Base-by-base conservation (phyloP, 2,113 vertebrate genomes). In the Serinus canaria region DNA sequence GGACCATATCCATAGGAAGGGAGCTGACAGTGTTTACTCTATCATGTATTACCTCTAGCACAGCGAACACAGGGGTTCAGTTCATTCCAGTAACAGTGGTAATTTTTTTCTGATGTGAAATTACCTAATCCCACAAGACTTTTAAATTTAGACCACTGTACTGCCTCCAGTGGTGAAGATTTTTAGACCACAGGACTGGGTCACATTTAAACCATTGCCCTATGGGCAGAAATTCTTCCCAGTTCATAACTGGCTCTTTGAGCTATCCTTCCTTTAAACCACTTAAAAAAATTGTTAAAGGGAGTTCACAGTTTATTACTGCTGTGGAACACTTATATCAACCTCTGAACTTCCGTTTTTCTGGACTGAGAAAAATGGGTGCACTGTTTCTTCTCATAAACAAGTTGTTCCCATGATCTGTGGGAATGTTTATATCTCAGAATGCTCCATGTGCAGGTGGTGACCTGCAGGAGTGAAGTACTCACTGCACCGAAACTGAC, bases 351-450 rank as follows among this genome's bases (percentile, higher is more conserved):
- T 96, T 96, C 87, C 1, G 6, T 82, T 58, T 93, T 89, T 78
- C 74, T 92, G 53, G 35, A n/a, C 94, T 84, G 81, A 92, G 86
- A 88, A 95, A 97, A 95, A 96, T 78, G 90, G 50, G 52, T 89
- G 41, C 52, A 47, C 89, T 95, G 88, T 75, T 96, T 91, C 86
- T 92, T 94, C 62, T 95, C 77, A 96, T 96, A 96, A 95, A 96
- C 93, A 96, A 95, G 49, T 94, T 83, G 93, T 96, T 96, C 82
- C 68, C 82, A 81, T 90, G 68, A 81, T 92, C 94, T 96, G 92
- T 97, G 96, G 95, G 96, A 97, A 96, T 90, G 92, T 97, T 97
- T 97, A 94, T 81, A 83, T 86, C 60, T 63, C 84, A 88, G 82
- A 91, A 86, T 0, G 1, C 60, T 92, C 64, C 52, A 41, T 68